These are phyloP conservation scores for Drosophila rufa DNA, from an alignment of 1,140 invertebrate genomes.

Conservation along the genomic window DNA sequence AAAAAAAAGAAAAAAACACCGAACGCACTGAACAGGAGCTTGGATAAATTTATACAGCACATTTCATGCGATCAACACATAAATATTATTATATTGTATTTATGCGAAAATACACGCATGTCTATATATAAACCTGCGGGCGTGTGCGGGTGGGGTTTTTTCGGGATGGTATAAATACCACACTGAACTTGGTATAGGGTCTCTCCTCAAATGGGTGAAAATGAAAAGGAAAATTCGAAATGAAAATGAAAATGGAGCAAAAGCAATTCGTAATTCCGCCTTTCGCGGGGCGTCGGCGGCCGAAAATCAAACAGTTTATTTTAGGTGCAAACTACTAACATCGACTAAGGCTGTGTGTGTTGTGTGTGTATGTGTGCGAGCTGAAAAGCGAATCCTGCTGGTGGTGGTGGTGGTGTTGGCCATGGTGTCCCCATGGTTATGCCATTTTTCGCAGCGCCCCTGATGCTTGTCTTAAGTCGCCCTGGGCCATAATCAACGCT, in stretches of 20 bases:
- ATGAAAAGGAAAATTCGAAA: constrained; percentile 16
- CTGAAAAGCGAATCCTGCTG: constrained; percentile 6
- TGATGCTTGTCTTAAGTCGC: constrained; percentile 34
- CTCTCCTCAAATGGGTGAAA: constrained; percentile 8
- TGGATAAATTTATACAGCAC: constrained; percentile 75
- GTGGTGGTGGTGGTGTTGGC: neutral
- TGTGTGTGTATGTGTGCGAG: no score
- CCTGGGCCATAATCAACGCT: constrained; percentile 43
- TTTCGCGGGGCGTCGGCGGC: neutral
- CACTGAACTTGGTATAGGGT: neutral
- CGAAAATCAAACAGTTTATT: constrained; percentile 34
- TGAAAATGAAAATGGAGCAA: constrained; percentile 18
- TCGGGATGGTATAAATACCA: constrained; percentile 12
- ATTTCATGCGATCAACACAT: constrained; percentile 82
- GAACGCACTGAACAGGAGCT: constrained; percentile 61
- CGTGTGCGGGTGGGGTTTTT: constrained; percentile 13
- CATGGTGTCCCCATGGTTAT: constrained; percentile 13
- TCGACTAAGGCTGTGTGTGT: neutral
- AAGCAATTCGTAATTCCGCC: constrained; percentile 14
- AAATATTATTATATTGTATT: constrained; percentile 78
- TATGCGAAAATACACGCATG: constrained; percentile 37
- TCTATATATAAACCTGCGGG: constrained; percentile 34
- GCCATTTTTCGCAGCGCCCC: constrained; percentile 26
- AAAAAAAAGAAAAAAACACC: constrained; percentile 41
- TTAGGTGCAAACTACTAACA: constrained; percentile 18